Conservation (phyloP, 2,797 vertebrate species). For the Ibycter americanus region DNA sequence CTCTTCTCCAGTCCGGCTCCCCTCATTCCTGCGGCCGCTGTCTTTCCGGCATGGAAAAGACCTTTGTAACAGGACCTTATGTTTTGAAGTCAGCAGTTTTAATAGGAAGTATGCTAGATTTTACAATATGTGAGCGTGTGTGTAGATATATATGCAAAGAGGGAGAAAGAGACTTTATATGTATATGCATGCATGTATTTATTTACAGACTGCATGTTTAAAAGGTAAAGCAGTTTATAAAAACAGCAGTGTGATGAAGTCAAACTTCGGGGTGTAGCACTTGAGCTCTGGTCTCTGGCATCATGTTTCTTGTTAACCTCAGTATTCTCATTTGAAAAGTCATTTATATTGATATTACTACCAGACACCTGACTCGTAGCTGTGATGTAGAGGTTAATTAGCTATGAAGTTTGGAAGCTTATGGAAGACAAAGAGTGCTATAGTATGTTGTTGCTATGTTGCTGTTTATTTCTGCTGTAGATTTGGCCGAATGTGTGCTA, state of each 20-base stretch:
- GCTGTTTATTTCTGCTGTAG: neutral
- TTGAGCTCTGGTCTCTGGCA: neutral
- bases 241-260: neutral
- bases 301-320: neutral
- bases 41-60: neutral
- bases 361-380: neutral
- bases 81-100: neutral
- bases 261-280: neutral
- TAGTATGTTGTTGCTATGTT: neutral
- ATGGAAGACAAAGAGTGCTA: neutral
- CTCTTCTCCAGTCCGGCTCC: neutral
- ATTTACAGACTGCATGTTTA: neutral
- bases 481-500: rapidly evolving
- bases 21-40: neutral
- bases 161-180: neutral
- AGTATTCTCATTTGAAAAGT: neutral
- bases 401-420: neutral
- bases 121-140: neutral
- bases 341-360: neutral
- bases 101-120: neutral
- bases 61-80: neutral
- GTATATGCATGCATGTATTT: neutral
- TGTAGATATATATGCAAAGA: neutral
- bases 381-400: neutral
- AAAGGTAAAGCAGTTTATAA: neutral